A percentile compares a stretch with the other conserved stretches of the same genome.
phyloP scores from a whole-genome alignment of 1,140 invertebrate genomes.

The Potamilus streckersoni region DNA sequence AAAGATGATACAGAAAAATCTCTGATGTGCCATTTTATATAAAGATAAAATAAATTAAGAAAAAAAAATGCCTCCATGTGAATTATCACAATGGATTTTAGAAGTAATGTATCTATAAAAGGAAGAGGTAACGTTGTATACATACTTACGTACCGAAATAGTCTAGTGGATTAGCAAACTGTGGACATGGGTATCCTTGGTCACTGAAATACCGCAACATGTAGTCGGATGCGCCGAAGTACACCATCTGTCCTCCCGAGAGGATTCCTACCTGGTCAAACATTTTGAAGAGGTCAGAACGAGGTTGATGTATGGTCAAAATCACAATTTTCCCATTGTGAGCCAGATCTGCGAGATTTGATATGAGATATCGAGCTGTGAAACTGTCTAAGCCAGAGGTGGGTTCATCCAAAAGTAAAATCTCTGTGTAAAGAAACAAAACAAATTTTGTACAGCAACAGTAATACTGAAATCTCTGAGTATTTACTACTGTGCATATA shows the following conservation, averaged over 20 bases:
- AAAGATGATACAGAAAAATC: no score
- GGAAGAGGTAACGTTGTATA: no score
- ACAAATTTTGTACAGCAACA: not conserved
- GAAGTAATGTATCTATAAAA: no score
- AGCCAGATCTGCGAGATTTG: conserved; percentile 44
- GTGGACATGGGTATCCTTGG: conserved; percentile 49
- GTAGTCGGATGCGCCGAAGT: conserved; percentile 35
- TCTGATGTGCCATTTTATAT: no score
- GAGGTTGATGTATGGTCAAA: conserved; percentile 56
- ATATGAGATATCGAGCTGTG: conserved; percentile 50
- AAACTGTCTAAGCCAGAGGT: conserved; percentile 58
- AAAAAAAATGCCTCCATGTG: no score
- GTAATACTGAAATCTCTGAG: no score
- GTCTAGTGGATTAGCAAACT: conserved; percentile 51
- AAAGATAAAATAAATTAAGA: no score
- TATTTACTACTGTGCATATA: no score
- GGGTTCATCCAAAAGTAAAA: conserved; percentile 57
- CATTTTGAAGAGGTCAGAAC: conserved; percentile 56
- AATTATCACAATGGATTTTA: no score
- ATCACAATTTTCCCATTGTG: conserved; percentile 53
- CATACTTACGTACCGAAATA: conserved; percentile 42
- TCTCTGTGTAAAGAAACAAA: conserved; percentile 38
- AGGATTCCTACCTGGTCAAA: conserved; percentile 49
- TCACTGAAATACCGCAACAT: conserved; percentile 52
- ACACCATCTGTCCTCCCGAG: conserved; percentile 35